A percentile compares a stretch with the other conserved stretches of the same genome.
Evolutionary conservation across 2,888 invertebrate species (phyloP).

Genomic region (Drosophila bunnanda): DNA sequence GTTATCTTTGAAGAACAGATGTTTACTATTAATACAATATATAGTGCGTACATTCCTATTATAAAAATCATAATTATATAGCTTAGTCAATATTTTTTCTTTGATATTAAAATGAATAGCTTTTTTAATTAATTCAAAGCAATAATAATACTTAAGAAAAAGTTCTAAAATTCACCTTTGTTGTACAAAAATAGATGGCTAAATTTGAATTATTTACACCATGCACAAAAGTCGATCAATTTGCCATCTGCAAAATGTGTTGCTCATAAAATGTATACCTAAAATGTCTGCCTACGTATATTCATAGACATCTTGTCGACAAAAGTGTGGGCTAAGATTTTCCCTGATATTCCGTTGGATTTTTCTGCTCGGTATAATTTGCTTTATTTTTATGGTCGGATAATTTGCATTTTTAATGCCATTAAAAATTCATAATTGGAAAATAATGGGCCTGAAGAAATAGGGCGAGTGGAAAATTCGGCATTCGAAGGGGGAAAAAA

Average conservation of each 20-base stretch:
- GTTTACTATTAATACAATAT: neutral
- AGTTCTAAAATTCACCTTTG: neutral
- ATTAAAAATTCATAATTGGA: conserved; percentile 74
- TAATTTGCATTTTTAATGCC: conserved; percentile 67
- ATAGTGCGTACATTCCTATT: neutral
- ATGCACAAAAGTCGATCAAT: conserved; percentile 5
- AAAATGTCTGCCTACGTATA: conserved; percentile 10
- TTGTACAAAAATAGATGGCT: neutral
- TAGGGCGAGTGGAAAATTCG: conserved; percentile 19
- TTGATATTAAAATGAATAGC: neutral
- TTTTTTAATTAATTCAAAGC: neutral
- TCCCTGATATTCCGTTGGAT: conserved; percentile 16
- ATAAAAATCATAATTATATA: neutral
- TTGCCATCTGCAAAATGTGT: conserved; percentile 18
- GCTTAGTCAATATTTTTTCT: neutral
- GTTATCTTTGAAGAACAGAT: neutral
- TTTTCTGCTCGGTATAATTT: conserved; percentile 26
- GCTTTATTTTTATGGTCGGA: conserved; percentile 54
- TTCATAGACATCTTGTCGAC: conserved; percentile 27
- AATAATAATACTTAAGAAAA: neutral
- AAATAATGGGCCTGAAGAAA: conserved; percentile 55
- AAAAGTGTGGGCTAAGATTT: conserved; percentile 47
- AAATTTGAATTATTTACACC: neutral
- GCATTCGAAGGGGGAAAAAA: conserved; percentile 33
- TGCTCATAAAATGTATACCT: conserved; percentile 18